Evolutionary conservation across 2,888 invertebrate species (phyloP).

Genomic region (Synanthedon formicaeformis): DNA sequence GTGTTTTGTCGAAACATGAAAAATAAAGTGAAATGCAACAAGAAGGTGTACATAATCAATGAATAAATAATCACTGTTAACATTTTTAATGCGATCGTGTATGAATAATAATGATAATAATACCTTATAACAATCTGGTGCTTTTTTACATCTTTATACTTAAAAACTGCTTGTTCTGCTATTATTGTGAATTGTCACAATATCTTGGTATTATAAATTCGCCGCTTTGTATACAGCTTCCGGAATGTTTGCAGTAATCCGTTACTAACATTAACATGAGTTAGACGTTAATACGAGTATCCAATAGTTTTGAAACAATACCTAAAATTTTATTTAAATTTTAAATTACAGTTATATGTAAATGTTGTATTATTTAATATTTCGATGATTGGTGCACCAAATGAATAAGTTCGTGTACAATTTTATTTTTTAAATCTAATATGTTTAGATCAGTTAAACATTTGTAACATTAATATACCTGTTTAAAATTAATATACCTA

Average conservation of each 20-base stretch:
- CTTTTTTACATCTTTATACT: conserved; percentile 31
- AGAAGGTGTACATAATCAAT: conserved; percentile 39
- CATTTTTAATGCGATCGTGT: conserved; percentile 21
- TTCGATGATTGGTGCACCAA: conserved; percentile 37
- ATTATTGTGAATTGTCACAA: conserved; percentile 53
- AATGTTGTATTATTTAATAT: conserved; percentile 7
- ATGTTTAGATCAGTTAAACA: background rate
- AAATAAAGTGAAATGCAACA: conserved; percentile 4
- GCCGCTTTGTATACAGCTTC: conserved; percentile 69
- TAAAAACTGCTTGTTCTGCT: conserved; percentile 35
- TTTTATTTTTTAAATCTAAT: background rate
- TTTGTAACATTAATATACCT: conserved; percentile 5
- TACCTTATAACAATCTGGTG: conserved; percentile 45
- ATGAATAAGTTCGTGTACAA: conserved; percentile 2
- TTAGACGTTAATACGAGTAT: conserved; percentile 22
- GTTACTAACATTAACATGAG: conserved; percentile 55
- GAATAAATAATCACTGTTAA: conserved; percentile 19
- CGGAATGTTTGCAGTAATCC: conserved; percentile 66
- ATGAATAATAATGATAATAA: conserved; percentile 22
- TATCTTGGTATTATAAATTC: conserved; percentile 35
- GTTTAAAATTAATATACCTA: conserved; percentile 1
- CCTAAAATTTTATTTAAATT: background rate
- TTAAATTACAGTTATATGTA: background rate
- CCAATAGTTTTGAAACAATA: background rate
- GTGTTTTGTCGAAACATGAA: background rate